Evolutionary conservation across 1,140 invertebrate genomes (phyloP).

Genomic region (Bombus vancouverensis): DNA sequence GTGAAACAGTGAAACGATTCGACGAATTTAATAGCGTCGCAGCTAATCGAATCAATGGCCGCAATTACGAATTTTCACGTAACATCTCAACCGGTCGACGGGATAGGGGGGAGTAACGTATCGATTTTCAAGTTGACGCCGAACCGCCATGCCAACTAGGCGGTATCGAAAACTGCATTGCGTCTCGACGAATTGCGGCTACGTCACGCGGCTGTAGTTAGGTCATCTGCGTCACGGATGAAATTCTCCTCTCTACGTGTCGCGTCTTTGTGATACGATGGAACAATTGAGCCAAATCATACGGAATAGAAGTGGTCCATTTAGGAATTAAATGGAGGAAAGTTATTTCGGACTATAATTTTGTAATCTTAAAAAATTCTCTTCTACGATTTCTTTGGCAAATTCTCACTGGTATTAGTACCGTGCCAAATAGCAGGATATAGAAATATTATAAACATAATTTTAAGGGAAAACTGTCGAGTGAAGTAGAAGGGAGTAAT

Average conservation of each 20-base stretch:
- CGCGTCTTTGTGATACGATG: not conserved
- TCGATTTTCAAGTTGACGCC: constrained; percentile 44
- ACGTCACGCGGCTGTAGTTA: constrained; percentile 25
- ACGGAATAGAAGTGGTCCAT: not conserved
- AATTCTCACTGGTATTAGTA: too few relatives aligned
- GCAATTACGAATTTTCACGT: constrained; percentile 40
- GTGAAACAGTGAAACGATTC: not conserved
- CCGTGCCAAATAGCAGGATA: too few relatives aligned
- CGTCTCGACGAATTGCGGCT: constrained; percentile 30
- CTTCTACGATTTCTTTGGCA: not conserved
- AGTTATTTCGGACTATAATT: not conserved
- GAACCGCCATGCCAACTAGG: not conserved
- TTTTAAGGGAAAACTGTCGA: too few relatives aligned
- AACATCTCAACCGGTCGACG: constrained; percentile 12
- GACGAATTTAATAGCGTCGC: constrained; percentile 28
- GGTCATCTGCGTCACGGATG: not conserved
- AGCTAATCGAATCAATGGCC: constrained; percentile 25
- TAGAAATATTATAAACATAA: too few relatives aligned
- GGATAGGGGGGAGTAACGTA: not conserved
- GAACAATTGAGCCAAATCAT: not conserved
- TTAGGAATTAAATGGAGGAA: not conserved
- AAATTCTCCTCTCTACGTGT: not conserved
- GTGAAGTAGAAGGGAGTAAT: too few relatives aligned
- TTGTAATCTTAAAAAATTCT: not conserved
- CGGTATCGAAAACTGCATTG: constrained; percentile 48